Percentiles rank a stretch among this genome's conserved stretches.
Conservation (phyloP, 2,113 vertebrate species). For the Notarius lentiginosus region DNA sequence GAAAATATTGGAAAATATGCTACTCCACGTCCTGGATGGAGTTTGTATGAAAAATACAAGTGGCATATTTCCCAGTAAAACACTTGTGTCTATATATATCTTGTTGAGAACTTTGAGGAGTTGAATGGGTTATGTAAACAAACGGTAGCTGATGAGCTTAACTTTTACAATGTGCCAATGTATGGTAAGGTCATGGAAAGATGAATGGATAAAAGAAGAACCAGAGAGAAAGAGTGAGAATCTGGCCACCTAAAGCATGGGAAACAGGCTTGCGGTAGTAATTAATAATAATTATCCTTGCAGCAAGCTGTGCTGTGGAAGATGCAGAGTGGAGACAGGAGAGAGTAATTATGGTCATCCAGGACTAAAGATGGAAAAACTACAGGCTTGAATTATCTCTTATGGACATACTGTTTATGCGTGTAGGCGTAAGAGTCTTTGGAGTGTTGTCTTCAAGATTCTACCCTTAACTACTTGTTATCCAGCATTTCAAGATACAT, state of each 20-base stretch:
- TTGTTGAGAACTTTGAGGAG: no score
- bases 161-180: not conserved
- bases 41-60: no score
- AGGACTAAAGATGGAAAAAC: slow-evolving; percentile 14
- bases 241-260: slow-evolving; percentile 53
- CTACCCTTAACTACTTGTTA: not conserved
- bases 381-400: not conserved
- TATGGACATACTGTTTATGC: no score
- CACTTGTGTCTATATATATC: no score
- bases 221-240: slow-evolving; percentile 32
- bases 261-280: slow-evolving; percentile 55
- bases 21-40: no score
- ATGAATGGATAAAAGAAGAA: not conserved
- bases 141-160: not conserved
- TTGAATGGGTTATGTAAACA: no score
- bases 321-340: slow-evolving; percentile 28
- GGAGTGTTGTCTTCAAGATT: not conserved
- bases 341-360: slow-evolving; percentile 39
- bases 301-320: slow-evolving; percentile 43
- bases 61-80: no score
- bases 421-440: not conserved
- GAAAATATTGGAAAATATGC: no score
- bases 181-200: not conserved
- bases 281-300: slow-evolving; percentile 53
- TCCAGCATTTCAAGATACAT: no score